Base-by-base conservation (phyloP, 2,113 vertebrate genomes). In the Phaethornis superciliosus region DNA sequence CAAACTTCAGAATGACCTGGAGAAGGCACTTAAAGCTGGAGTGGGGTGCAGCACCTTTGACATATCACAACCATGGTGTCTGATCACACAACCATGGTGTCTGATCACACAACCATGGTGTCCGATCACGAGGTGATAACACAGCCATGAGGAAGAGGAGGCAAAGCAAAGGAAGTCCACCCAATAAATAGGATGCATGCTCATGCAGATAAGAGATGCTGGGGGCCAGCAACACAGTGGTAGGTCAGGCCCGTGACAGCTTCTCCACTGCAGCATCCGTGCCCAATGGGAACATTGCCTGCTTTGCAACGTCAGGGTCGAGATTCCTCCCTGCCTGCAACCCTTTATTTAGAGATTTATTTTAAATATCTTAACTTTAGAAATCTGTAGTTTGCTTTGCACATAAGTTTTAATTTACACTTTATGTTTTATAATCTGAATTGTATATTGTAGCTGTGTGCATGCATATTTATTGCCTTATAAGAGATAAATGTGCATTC, bases 1-100 rank as follows among this genome's bases (percentile, higher is more conserved):
- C 52, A 70, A 21, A 68, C 62, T 81, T 85, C 0, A 1, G 40
- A 88, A 60, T 60, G 67, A 85, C 37, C 27, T 0, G 0, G 58
- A 67, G 60, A 82, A 88, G 75, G 33, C 65, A 85, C 80, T 92
- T 78, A 59, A 86, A 86, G 55, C 8, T 51, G 60, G 51, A 55
- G 12, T 14, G 28, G 0, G 4, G 52, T 0, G 0, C 37, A 40
- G 17, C 54, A 35, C 13, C n/a, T 59, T 47, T 54, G 72, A 35
- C 37, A 15, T 28, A 22, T 59, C 65, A 59, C 44, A 76, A 9
- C 24, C 4, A 3, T 0, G 0, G 15, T 0, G 1, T 22, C 37
- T 1, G 4, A 72, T 54, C 44, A 30, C 10, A 46, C 17, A 16
- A 46, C n/a, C n/a, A n/a, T n/a, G n/a, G n/a, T n/a, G n/a, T n/a